A percentile compares a stretch with the other conserved stretches of the same genome.
Conservation (phyloP, 2,113 vertebrate species). For the Rhadina sibilatrix region DNA sequence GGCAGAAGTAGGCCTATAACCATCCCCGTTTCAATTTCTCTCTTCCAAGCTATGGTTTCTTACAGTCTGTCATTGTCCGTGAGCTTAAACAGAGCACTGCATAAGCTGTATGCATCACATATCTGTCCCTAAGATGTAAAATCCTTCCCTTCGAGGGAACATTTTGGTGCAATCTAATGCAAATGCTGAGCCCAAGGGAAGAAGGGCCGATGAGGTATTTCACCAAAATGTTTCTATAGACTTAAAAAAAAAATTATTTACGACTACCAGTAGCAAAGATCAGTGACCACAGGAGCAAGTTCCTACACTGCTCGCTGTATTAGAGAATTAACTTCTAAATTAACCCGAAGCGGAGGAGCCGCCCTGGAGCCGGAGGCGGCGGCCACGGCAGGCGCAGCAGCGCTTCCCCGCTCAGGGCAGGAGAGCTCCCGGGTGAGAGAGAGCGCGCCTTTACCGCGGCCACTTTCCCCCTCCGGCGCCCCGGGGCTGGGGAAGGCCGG, state of each 20-base stretch:
- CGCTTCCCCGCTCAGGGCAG: not conserved
- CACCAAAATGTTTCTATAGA: not conserved
- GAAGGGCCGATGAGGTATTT: not conserved
- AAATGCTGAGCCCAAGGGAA: not conserved
- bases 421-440: not conserved
- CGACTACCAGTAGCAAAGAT: not conserved
- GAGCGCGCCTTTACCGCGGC: not conserved
- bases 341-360: not conserved
- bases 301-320: not conserved
- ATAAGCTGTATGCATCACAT: not conserved
- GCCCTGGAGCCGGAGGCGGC: not conserved
- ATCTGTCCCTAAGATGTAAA: not conserved
- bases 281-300: not conserved
- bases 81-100: not conserved
- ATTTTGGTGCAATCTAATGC: constrained; percentile 2
- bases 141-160: not conserved
- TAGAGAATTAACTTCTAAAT: constrained; percentile 13
- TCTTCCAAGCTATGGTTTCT: not conserved
- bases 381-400: not conserved
- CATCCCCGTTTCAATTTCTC: not conserved
- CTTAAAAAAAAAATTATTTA: not conserved
- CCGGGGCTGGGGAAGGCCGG: not conserved
- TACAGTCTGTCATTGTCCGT: not conserved
- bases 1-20: constrained; percentile 17
- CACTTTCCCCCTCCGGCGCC: not conserved